These are phyloP conservation scores for Accipiter cooperii DNA, from an alignment of 2,113 vertebrate species.

Conservation along the genomic window DNA sequence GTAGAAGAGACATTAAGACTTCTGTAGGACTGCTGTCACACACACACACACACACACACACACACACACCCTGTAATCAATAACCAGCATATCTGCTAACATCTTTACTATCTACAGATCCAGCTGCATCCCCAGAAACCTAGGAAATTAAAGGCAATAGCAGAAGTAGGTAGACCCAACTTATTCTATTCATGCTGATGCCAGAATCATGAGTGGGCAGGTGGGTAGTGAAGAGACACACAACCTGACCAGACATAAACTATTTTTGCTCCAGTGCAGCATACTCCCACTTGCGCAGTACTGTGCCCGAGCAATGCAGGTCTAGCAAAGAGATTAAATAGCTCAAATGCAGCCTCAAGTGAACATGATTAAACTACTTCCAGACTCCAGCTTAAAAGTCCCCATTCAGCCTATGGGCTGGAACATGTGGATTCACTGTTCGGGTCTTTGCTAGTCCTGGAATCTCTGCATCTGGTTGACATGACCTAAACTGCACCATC, in stretches of 20 bases:
- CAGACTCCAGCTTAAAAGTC: neutral
- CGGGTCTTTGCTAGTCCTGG: neutral
- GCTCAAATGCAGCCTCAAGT: neutral
- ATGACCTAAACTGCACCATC: slow-evolving; percentile 29
- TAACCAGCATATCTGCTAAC: fast-evolving
- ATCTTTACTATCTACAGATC: neutral
- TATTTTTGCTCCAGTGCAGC: neutral
- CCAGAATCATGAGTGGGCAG: neutral
- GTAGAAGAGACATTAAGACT: neutral
- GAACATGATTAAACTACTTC: neutral
- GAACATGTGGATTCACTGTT: neutral
- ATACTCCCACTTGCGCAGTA: neutral
- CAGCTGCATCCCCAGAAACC: neutral
- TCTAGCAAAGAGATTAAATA: neutral
- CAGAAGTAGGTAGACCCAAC: neutral
- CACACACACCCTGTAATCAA: neutral
- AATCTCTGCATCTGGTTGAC: slow-evolving; percentile 17
- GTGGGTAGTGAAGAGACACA: neutral
- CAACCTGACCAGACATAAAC: neutral
- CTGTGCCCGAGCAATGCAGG: neutral
- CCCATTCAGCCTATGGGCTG: neutral
- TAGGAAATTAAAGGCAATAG: neutral
- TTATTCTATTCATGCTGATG: neutral
- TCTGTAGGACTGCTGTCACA: neutral
- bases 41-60: neutral